Base-by-base conservation (phyloP, 2,888 invertebrate species). In the Patella depressa region DNA sequence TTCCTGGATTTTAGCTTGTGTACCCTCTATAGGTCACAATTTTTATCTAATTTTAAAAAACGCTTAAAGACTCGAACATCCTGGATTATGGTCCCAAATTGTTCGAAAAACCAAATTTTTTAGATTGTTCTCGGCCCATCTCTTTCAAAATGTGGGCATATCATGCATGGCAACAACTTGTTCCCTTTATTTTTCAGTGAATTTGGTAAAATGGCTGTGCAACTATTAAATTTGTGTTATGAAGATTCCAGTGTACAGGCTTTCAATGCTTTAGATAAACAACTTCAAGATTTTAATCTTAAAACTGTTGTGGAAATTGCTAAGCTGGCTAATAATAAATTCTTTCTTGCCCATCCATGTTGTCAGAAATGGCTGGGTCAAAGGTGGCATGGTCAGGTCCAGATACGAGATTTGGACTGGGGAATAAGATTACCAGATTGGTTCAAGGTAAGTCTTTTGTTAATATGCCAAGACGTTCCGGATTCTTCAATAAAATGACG, bases 291-390 rank as follows among this genome's bases (percentile, higher is more conserved):
- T 77, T 92, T 90, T 87, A 89, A 89, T 80, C 86, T 89, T 80
- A 90, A 89, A 72, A 89, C 91, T 0, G 89, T 90, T 1, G 89
- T 92, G 24, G 91, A 92, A 82, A 88, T 92, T 15, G 91, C 92
- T 19, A 89, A 91, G 53, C 86, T 90, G 73, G 89, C 91, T 3
- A 88, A 90, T 74, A 91, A 91, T 83, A 88, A 90, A 53, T 88
- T 88, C 69, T 92, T 93, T 83, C 88, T 93, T 54, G 91, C 93
- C 5, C 93, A 93, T 83, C 92, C 92, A 9, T 92, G 92, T 79
- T 93, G 92, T 84, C 93, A 93, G 86, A 90, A 92, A 80, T 93
- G 93, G 92, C 88, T 93, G n/a, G 91, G 91, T 7, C 90, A 91
- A 57, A 89, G 91, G 73, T 90, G 92, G 78, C 90, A 87, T 76